Conservation (phyloP, 1,140 invertebrate genomes). For the Bombyx mandarina region DNA sequence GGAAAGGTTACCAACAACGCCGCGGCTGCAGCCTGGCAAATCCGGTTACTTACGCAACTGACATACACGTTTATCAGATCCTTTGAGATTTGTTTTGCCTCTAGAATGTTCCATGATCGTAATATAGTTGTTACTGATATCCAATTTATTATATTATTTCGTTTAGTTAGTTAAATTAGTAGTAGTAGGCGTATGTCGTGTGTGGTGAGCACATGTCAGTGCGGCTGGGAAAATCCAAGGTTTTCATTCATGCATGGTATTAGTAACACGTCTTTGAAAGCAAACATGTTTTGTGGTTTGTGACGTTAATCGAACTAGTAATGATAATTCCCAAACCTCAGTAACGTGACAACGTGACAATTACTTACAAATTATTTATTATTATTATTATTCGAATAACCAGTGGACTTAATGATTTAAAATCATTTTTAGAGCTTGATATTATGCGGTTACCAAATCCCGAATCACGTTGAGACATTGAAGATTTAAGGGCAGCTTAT, state of each 20-base stretch:
- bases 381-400: too few relatives aligned
- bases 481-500: too few relatives aligned
- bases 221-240: conserved; percentile 43
- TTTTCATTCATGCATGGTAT: conserved; percentile 47
- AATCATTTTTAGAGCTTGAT: too few relatives aligned
- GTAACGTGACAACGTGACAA: too few relatives aligned
- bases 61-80: conserved; percentile 62
- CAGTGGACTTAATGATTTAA: too few relatives aligned
- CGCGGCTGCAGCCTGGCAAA: conserved; percentile 30
- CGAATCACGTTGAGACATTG: too few relatives aligned
- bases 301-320: conserved; percentile 3
- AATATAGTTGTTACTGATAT: too few relatives aligned
- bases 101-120: conserved; percentile 22
- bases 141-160: neutral
- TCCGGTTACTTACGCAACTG: conserved; percentile 63
- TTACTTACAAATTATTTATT: too few relatives aligned
- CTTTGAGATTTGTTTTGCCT: conserved; percentile 52
- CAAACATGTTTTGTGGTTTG: conserved; percentile 36
- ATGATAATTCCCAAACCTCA: too few relatives aligned
- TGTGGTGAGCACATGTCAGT: neutral
- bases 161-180: neutral
- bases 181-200: conserved; percentile 4
- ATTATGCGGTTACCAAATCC: too few relatives aligned
- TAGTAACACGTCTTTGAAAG: conserved; percentile 32
- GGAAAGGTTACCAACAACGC: conserved; percentile 55